Evolutionary conservation across 2,113 vertebrate species (phyloP).

Genomic region (Synchiropus splendidus): DNA sequence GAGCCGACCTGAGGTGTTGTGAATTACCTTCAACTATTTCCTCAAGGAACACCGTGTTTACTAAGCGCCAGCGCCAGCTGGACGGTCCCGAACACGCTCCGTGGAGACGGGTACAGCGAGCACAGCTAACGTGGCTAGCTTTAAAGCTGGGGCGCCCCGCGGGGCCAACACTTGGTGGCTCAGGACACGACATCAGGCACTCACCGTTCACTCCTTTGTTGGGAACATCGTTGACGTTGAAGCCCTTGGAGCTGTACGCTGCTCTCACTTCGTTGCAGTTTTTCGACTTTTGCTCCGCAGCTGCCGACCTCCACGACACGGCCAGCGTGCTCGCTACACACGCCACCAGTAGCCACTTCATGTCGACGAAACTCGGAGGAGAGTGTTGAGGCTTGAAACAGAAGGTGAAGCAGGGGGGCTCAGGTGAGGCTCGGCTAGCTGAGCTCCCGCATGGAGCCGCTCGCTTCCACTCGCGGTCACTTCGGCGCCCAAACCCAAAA

Average conservation of each 20-base stretch:
- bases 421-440: slow-evolving; percentile 27
- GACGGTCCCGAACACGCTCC: too few relatives aligned
- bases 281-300: slow-evolving; percentile 74
- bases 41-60: slow-evolving; percentile 52
- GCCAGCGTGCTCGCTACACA: slow-evolving; percentile 62
- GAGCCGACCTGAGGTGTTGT: slow-evolving; percentile 32
- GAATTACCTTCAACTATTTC: slow-evolving; percentile 58
- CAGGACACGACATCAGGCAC: too few relatives aligned
- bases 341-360: slow-evolving; percentile 59
- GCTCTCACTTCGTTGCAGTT: slow-evolving; percentile 82
- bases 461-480: slow-evolving; percentile 17
- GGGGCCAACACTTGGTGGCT: too few relatives aligned
- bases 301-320: slow-evolving; percentile 49
- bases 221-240: slow-evolving; percentile 84
- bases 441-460: slow-evolving; percentile 60
- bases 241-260: slow-evolving; percentile 81
- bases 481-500: slow-evolving; percentile 36
- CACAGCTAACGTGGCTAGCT: not conserved
- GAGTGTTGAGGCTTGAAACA: not conserved
- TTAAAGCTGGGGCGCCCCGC: not conserved
- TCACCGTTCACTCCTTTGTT: slow-evolving; percentile 80
- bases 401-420: not conserved
- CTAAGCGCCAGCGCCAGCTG: not conserved
- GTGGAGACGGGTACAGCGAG: too few relatives aligned
- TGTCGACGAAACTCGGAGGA: slow-evolving; percentile 12